Evolutionary conservation across 2,113 vertebrate genomes (phyloP).

Genomic region (Regulus satrapa): DNA sequence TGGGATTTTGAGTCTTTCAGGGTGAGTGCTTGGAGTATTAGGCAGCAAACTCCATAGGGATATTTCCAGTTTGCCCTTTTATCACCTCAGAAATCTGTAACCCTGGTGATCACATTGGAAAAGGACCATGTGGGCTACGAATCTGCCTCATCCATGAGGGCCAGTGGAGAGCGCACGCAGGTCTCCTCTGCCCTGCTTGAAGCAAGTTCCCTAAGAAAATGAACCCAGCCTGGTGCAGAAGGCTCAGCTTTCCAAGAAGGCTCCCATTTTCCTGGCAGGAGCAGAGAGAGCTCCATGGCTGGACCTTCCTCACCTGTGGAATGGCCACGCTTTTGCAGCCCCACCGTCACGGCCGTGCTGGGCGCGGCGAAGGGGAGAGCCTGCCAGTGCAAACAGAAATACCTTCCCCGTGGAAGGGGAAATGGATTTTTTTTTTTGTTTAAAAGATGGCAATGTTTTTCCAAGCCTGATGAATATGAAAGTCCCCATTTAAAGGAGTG

Average conservation of each 20-base stretch:
- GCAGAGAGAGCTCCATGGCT: neutral
- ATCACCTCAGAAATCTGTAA: neutral
- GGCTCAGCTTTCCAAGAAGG: neutral
- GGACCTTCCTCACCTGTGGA: neutral
- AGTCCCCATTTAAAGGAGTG: conserved; percentile 67
- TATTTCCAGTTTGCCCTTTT: neutral
- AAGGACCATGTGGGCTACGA: accelerated
- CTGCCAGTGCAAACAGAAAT: conserved; percentile 37
- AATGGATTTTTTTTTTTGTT: conserved; percentile 51
- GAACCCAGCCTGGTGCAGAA: neutral
- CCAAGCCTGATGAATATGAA: conserved; percentile 66
- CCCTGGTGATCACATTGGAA: neutral
- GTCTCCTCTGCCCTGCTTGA: neutral
- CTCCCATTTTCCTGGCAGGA: neutral
- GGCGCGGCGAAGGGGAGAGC: neutral
- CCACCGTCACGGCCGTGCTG: neutral
- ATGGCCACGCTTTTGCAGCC: neutral
- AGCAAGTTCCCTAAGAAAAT: neutral
- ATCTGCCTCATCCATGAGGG: accelerated
- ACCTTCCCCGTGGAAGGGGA: conserved; percentile 24
- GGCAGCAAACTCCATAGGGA: neutral
- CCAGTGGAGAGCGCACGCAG: accelerated
- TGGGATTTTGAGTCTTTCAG: neutral
- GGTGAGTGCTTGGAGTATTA: neutral
- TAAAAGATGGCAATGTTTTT: conserved; percentile 54